Evolutionary conservation across 2,888 invertebrate species (phyloP).

Genomic region (Melieria omissa): DNA sequence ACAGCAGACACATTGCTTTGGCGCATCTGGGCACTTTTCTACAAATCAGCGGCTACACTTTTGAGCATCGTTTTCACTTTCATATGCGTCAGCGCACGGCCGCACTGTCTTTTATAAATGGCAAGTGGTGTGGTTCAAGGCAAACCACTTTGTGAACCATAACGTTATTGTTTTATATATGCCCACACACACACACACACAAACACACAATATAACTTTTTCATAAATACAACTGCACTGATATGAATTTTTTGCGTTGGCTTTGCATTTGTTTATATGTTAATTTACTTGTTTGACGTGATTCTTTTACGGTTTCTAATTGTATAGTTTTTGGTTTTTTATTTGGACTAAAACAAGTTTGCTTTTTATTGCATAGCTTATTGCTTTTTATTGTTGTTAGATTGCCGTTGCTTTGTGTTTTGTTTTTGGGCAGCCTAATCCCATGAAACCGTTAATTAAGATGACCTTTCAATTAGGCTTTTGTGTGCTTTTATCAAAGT

Average conservation of each 20-base stretch:
- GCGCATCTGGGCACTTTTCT: too few species aligned
- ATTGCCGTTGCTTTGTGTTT: too few species aligned
- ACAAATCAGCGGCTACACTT: not conserved
- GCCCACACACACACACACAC: not conserved
- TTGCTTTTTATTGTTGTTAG: not conserved
- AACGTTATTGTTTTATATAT: not conserved
- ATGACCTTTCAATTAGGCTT: too few species aligned
- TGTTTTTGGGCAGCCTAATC: too few species aligned
- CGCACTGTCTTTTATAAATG: not conserved
- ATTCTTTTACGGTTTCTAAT: not conserved
- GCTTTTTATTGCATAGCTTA: not conserved
- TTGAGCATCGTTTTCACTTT: not conserved
- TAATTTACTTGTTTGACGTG: not conserved
- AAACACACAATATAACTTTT: not conserved
- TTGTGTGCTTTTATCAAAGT: too few species aligned
- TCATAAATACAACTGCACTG: not conserved
- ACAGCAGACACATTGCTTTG: not conserved
- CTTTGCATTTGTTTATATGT: not conserved
- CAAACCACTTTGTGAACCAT: not conserved
- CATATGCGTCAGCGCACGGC: not conserved
- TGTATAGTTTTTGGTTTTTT: not conserved
- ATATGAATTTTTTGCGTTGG: not conserved
- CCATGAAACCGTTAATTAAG: too few species aligned
- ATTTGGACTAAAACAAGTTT: not conserved
- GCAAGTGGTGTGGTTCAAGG: slow-evolving; percentile 6